phyloP scores from a whole-genome alignment of 1,140 invertebrate species.

The Trachymyrmex septentrionalis region DNA sequence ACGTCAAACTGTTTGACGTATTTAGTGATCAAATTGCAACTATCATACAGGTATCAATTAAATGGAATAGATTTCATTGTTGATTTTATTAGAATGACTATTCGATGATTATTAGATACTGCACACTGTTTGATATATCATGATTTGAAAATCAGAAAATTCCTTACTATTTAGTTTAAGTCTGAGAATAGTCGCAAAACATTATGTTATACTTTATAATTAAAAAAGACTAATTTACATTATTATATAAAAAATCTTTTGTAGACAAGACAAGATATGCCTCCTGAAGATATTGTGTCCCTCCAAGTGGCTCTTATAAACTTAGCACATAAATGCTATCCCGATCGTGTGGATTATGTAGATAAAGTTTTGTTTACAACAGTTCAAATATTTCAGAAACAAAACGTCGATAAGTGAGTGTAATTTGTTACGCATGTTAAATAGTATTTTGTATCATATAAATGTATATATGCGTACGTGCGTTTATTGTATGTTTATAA shows the following conservation, averaged over 20 bases:
- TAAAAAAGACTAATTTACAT: constrained; percentile 58
- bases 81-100: constrained; percentile 39
- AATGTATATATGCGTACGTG: no score
- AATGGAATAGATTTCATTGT: constrained; percentile 49
- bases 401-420: constrained; percentile 91
- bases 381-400: constrained; percentile 93
- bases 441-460: not conserved
- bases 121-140: constrained; percentile 74
- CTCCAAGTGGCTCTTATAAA: constrained; percentile 98
- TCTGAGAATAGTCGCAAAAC: constrained; percentile 78
- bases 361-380: constrained; percentile 98
- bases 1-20: constrained; percentile 98
- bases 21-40: constrained; percentile 99
- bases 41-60: constrained; percentile 93
- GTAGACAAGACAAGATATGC: constrained; percentile 96
- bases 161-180: constrained; percentile 84
- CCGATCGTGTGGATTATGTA: constrained; percentile 97
- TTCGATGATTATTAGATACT: constrained; percentile 81
- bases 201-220: constrained; percentile 3
- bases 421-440: constrained; percentile 14
- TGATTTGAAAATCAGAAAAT: constrained; percentile 73
- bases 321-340: constrained; percentile 98
- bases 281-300: constrained; percentile 98
- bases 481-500: constrained; percentile 61
- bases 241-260: constrained; percentile 81